Percentiles rank a stretch among this genome's conserved stretches.
phyloP scores from a whole-genome alignment of 2,888 invertebrate genomes.

The Coecobrya sp. region DNA sequence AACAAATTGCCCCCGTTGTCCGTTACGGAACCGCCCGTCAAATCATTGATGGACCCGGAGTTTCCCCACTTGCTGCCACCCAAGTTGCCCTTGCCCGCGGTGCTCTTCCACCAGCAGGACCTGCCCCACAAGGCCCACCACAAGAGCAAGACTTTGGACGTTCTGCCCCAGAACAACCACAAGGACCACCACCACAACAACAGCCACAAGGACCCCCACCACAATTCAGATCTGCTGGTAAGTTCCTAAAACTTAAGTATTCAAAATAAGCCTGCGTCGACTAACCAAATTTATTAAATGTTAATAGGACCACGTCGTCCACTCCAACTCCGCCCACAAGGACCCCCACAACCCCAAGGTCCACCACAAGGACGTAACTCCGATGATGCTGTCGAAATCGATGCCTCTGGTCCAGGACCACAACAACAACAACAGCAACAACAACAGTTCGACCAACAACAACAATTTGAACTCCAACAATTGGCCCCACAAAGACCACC shows the following conservation, averaged over 20 bases:
- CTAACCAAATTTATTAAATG: not conserved
- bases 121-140: constrained; percentile 82
- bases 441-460: constrained; percentile 50
- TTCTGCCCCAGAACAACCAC: constrained; percentile 76
- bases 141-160: constrained; percentile 81
- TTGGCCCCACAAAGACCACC: constrained; percentile 71
- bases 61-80: constrained; percentile 84
- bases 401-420: constrained; percentile 44
- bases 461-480: constrained; percentile 30
- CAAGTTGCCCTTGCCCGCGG: constrained; percentile 85
- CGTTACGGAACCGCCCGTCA: constrained; percentile 85
- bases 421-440: constrained; percentile 72
- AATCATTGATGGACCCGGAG: constrained; percentile 85
- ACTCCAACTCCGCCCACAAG: constrained; percentile 82
- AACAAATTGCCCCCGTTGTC: constrained; percentile 85
- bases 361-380: constrained; percentile 87
- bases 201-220: constrained; percentile 65
- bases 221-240: constrained; percentile 57
- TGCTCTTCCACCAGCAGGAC: constrained; percentile 82
- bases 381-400: constrained; percentile 66
- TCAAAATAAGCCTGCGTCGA: too few species aligned
- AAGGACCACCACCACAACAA: constrained; percentile 79
- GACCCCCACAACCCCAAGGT: constrained; percentile 76
- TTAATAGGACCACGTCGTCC: constrained; percentile 70
- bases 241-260: not conserved